Evolutionary conservation across 2,888 invertebrate species (phyloP), one percentile per base, ranked within the genome.

Genomic region (Eretmocerus hayati): DNA sequence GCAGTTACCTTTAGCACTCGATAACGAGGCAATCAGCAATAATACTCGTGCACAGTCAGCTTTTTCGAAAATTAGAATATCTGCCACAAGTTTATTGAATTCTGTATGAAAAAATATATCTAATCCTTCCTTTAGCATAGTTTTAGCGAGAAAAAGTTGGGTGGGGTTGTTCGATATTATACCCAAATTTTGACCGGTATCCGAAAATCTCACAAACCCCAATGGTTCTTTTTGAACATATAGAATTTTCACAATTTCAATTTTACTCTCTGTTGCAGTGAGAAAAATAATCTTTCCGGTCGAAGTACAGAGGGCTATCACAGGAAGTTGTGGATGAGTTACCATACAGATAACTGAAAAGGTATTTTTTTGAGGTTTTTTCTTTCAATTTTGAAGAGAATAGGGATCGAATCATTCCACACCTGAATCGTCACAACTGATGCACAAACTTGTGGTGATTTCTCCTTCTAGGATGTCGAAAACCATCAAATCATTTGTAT

Each of bases 61-160:
- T 13, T 18, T 26, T 26, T 64, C 58, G 38, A 58, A 59, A 19
- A 66, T 56, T 18, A 67, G 46, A 50, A 65, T 64, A 47, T 67
- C 65, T 5, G 54, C 38, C 1, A 62, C 38, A 53, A 20, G 16
- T 11, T 46, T 54, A n/a, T 36, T 39, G 13, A 33, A 26, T 23
- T 36, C n/a, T 2, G n/a, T 18, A 19, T 52, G n/a, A 30, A 39
- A 37, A 19, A 47, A 26, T 19, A 52, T 47, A 4, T 44, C 6
- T 20, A 52, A 41, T 2, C 48, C 44, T 21, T 50, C 16, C 16
- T 41, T 21, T 5, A 32, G 11, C 9, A 44, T 8, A 15, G 37
- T 46, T 15, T 39, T 31, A 42, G 52, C 42, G 1, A 66, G 13
- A 35, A 66, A 67, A 46, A 66, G 43, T 8, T 48, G 42, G 2